Conservation (phyloP, 1,140 invertebrate genomes). For the Sycophila sp. region DNA sequence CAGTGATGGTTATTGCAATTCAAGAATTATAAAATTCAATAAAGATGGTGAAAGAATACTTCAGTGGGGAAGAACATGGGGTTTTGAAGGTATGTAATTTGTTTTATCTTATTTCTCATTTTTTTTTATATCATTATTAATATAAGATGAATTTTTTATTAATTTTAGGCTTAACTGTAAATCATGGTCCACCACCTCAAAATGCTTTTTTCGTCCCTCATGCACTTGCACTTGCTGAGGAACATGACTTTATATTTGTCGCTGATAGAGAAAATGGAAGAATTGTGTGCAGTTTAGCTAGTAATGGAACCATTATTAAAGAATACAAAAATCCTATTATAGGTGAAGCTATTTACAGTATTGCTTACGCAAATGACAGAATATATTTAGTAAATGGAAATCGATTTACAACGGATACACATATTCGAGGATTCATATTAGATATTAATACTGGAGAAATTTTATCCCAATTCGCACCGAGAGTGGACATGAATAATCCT, state of each 20-base stretch:
- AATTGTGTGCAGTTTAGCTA: conserved; percentile 79
- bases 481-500: conserved; percentile 72
- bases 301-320: conserved; percentile 73
- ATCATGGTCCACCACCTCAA: conserved; percentile 53
- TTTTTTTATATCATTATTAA: neutral
- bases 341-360: conserved; percentile 75
- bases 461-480: conserved; percentile 71
- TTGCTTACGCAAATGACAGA: conserved; percentile 72
- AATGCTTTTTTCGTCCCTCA: conserved; percentile 83
- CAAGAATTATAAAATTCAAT: conserved; percentile 86
- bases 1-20: conserved; percentile 95
- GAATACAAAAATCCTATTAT: conserved; percentile 71
- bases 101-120: neutral
- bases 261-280: conserved; percentile 94
- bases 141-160: neutral
- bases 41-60: conserved; percentile 75
- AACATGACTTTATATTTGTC: conserved; percentile 80
- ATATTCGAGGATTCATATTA: conserved; percentile 76
- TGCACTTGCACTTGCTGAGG: conserved; percentile 81
- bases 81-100: conserved; percentile 40
- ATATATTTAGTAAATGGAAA: conserved; percentile 60
- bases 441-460: conserved; percentile 71
- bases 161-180: conserved; percentile 16
- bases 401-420: conserved; percentile 34
- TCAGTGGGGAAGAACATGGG: conserved; percentile 71